Evolutionary conservation across 2,797 vertebrate genomes (phyloP).

Genomic region (Paguma larvata): DNA sequence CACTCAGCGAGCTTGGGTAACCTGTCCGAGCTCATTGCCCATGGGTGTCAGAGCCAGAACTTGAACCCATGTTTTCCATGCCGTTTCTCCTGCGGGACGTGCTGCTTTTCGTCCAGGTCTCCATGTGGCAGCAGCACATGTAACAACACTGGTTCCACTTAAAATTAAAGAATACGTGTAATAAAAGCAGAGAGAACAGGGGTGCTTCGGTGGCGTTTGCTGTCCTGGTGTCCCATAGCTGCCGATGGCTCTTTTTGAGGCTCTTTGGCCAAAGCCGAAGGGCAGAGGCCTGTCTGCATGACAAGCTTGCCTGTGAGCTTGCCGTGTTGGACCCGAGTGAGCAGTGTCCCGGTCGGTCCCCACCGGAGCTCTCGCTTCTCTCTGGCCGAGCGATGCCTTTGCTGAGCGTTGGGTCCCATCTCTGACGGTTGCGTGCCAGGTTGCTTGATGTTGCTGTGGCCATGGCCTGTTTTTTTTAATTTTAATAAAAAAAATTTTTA

Average conservation of each 20-base stretch:
- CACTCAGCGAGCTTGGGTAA: neutral
- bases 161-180: neutral
- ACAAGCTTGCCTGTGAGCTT: neutral
- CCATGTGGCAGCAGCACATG: neutral
- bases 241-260: neutral
- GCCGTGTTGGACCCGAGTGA: neutral
- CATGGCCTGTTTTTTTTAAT: neutral
- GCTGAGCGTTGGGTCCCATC: neutral
- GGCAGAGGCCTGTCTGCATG: neutral
- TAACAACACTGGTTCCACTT: neutral
- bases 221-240: neutral
- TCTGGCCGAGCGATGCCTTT: neutral
- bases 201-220: neutral
- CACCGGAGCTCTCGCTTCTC: neutral
- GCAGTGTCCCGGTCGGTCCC: neutral
- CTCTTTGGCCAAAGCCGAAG: neutral
- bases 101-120: neutral
- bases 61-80: neutral
- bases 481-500: no score
- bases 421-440: neutral
- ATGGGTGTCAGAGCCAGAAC: neutral
- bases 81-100: neutral
- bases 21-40: neutral
- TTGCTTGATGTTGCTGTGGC: neutral
- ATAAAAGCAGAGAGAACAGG: neutral